Conservation (phyloP, 2,797 vertebrate genomes). For the Falco columbarius region DNA sequence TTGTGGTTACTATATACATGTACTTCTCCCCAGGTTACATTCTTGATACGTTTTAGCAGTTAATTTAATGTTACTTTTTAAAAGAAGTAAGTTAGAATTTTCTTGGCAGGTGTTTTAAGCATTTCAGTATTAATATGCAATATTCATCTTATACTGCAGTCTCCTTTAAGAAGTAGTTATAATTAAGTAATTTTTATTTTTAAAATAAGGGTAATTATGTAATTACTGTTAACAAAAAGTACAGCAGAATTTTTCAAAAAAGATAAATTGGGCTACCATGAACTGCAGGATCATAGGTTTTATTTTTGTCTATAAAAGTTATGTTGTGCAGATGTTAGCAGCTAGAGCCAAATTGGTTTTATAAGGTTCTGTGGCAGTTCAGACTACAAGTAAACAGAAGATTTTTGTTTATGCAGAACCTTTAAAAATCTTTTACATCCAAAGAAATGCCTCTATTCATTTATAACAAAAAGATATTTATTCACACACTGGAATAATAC, state of each 20-base stretch:
- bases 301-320: background rate
- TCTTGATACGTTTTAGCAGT: background rate
- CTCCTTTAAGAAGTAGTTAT: background rate
- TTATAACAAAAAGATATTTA: background rate
- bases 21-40: background rate
- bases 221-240: background rate
- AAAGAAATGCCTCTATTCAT: background rate
- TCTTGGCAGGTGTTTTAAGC: constrained; percentile 4
- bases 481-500: background rate
- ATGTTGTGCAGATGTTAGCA: background rate
- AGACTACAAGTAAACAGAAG: background rate
- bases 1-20: background rate
- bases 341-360: background rate
- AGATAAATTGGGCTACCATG: background rate
- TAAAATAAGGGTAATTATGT: background rate
- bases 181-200: background rate
- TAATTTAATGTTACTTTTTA: background rate
- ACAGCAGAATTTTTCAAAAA: background rate
- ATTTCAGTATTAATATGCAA: background rate
- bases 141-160: background rate
- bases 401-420: background rate
- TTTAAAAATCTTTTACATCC: background rate
- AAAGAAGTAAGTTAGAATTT: background rate
- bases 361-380: background rate
- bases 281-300: background rate